Evolutionary conservation across 2,113 vertebrate species (phyloP).

Genomic region (Phyllostomus discolor): DNA sequence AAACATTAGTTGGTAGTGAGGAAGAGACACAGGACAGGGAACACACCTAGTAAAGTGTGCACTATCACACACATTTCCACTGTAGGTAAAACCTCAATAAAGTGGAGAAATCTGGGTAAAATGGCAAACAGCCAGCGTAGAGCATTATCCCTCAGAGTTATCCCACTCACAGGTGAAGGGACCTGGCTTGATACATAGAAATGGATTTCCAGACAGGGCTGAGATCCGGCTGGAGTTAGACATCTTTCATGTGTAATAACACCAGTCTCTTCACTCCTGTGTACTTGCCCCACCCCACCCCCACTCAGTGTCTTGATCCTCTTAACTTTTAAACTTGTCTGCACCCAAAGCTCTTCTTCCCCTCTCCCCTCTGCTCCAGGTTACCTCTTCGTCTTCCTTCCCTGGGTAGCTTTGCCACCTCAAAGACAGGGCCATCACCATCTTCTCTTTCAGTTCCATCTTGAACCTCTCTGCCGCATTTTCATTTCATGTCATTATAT

Average conservation of each 20-base stretch:
- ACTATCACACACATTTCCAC: background rate
- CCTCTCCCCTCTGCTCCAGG: background rate
- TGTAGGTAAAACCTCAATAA: background rate
- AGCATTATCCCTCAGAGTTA: background rate
- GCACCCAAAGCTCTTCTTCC: background rate
- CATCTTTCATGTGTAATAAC: background rate
- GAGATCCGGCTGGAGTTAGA: background rate
- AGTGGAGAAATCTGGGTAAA: background rate
- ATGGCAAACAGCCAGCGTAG: background rate
- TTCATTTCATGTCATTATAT: background rate
- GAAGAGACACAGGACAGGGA: background rate
- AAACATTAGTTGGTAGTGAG: background rate
- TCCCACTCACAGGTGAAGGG: background rate
- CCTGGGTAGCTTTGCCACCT: background rate
- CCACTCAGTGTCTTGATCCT: background rate
- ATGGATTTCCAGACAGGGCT: background rate
- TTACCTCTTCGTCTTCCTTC: background rate
- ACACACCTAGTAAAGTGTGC: background rate
- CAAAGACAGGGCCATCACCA: background rate
- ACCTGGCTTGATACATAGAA: background rate
- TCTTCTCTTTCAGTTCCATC: background rate
- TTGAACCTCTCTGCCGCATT: background rate
- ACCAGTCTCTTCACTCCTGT: background rate
- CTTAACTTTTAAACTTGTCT: background rate
- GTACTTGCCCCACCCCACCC: fast-evolving